Conservation (phyloP, 2,888 invertebrate species). For the Apamea crenata region DNA sequence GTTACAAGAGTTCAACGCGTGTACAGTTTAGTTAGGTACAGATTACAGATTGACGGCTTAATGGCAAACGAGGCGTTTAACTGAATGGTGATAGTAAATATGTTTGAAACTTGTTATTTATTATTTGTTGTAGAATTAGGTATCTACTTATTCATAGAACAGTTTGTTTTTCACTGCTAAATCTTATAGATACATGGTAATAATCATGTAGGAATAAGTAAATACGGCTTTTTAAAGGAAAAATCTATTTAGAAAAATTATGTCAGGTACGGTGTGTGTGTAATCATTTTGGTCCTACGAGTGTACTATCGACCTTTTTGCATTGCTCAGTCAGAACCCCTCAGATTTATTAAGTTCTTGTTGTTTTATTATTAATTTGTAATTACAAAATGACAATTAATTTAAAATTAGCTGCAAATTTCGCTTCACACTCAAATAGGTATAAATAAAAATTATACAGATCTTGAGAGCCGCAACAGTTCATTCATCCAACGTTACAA, state of each 20-base stretch:
- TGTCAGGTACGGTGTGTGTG: neutral
- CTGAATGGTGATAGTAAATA: slow-evolving; percentile 20
- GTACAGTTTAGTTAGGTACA: neutral
- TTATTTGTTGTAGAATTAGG: neutral
- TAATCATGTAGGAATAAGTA: neutral
- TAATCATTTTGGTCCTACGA: too few species aligned
- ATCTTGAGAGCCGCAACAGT: slow-evolving; percentile 32
- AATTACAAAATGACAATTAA: neutral
- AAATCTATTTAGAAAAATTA: neutral
- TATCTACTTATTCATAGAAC: neutral
- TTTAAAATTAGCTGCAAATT: neutral
- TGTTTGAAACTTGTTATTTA: neutral
- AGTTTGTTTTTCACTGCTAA: neutral
- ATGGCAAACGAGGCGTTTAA: slow-evolving; percentile 10
- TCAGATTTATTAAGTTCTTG: too few species aligned
- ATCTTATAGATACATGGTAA: neutral
- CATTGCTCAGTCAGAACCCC: neutral
- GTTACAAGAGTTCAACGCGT: slow-evolving; percentile 48
- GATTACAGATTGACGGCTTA: slow-evolving; percentile 31
- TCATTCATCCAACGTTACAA: slow-evolving; percentile 54
- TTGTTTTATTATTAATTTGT: neutral
- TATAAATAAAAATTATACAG: neutral
- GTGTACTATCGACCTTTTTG: neutral
- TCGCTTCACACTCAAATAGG: neutral
- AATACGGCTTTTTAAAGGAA: neutral